phyloP scores from a whole-genome alignment of 2,888 invertebrate genomes.

The Drosophila macrospina region DNA sequence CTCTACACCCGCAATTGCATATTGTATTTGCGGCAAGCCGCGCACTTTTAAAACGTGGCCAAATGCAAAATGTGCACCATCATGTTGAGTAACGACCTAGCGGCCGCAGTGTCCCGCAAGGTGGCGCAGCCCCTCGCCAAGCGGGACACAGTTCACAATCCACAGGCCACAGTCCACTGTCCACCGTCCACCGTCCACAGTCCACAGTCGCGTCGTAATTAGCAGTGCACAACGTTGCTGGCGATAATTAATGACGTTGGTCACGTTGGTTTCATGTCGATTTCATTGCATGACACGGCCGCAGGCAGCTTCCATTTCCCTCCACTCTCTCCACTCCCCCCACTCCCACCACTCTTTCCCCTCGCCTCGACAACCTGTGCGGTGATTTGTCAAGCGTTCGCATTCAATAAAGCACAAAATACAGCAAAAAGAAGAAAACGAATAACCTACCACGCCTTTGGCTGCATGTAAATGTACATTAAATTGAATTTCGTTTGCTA shows the following conservation, averaged over 20 bases:
- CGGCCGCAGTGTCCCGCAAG: slow-evolving; percentile 5
- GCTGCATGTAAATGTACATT: slow-evolving; percentile 76
- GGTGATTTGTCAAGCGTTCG: slow-evolving; percentile 77
- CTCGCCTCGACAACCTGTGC: slow-evolving; percentile 29
- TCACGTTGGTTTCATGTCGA: slow-evolving; percentile 81
- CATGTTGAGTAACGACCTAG: slow-evolving; percentile 60
- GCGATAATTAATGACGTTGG: slow-evolving; percentile 82
- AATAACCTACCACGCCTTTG: slow-evolving; percentile 48
- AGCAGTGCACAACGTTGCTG: slow-evolving; percentile 68
- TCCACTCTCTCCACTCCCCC: too few relatives aligned
- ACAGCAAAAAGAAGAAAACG: slow-evolving; percentile 26
- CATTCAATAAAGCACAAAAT: slow-evolving; percentile 56
- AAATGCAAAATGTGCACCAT: slow-evolving; percentile 73
- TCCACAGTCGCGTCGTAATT: slow-evolving; percentile 62
- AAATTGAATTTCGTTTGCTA: slow-evolving; percentile 70
- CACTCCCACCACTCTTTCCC: neutral
- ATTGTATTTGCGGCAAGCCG: slow-evolving; percentile 69
- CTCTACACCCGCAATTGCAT: slow-evolving; percentile 39
- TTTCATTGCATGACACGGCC: slow-evolving; percentile 78
- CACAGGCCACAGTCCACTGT: slow-evolving; percentile 19
- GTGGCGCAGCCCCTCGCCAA: slow-evolving; percentile 3
- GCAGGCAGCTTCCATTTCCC: slow-evolving; percentile 43
- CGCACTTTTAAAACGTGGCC: slow-evolving; percentile 73
- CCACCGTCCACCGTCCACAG: slow-evolving; percentile 2
- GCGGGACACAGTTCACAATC: slow-evolving; percentile 32